A percentile compares a stretch with the other conserved stretches of the same genome.
Evolutionary conservation across 1,140 invertebrate species (phyloP).

Genomic region (Bombus superbus): DNA sequence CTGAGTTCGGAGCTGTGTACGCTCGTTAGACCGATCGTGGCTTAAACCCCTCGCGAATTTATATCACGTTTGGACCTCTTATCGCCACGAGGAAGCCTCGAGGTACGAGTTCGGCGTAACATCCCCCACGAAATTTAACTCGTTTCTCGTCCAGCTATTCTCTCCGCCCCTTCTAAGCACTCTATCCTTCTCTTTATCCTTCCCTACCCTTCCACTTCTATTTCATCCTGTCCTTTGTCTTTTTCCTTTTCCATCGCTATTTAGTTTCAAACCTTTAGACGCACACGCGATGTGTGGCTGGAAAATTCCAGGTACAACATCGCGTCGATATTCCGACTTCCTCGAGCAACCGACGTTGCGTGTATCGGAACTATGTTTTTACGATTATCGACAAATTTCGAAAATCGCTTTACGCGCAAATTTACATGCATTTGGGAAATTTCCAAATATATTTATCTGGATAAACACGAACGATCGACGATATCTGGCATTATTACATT

Average conservation of each 20-base stretch:
- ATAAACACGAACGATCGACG: too few species aligned
- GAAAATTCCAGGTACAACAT: neutral
- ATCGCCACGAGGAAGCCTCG: conserved; percentile 66
- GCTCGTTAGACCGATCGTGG: conserved; percentile 75
- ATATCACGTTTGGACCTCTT: conserved; percentile 73
- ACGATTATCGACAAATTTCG: too few species aligned
- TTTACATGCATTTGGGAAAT: too few species aligned
- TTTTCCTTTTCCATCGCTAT: neutral
- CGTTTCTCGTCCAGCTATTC: conserved; percentile 7
- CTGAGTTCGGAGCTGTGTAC: conserved; percentile 60
- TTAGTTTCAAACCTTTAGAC: neutral
- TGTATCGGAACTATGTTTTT: too few species aligned
- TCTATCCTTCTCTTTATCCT: neutral
- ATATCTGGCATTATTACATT: too few species aligned
- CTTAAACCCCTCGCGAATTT: conserved; percentile 75
- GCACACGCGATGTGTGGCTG: too few species aligned
- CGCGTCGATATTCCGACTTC: too few species aligned
- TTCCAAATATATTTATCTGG: too few species aligned
- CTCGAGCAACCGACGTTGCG: too few species aligned
- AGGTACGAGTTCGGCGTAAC: conserved; percentile 57
- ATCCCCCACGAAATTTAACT: conserved; percentile 63
- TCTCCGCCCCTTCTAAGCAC: neutral
- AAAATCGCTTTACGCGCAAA: too few species aligned
- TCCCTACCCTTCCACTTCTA: neutral
- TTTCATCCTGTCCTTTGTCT: neutral